These are phyloP conservation scores for Cirrhinus mrigala DNA, from an alignment of 2,797 vertebrate genomes.

Conservation along the genomic window DNA sequence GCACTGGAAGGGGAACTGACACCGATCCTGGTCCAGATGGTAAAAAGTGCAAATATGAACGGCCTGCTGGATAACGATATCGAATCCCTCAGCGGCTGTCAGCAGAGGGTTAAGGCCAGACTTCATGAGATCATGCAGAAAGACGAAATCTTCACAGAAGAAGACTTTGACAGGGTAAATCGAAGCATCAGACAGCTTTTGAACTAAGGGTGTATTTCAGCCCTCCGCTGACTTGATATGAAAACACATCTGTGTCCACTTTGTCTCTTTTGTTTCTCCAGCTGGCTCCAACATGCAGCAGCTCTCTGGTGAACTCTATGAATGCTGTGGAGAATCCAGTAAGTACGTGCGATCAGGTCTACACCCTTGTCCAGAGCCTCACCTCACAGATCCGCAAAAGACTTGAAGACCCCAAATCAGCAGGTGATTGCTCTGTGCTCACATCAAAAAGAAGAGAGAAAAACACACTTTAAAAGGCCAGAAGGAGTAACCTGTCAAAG, in stretches of 20 bases:
- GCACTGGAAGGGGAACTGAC: constrained; percentile 97
- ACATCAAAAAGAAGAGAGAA: background rate
- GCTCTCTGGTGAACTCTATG: constrained; percentile 93
- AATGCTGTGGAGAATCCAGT: constrained; percentile 92
- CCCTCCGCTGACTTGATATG: background rate
- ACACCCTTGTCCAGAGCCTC: constrained; percentile 92
- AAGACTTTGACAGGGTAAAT: constrained; percentile 91
- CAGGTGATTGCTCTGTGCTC: constrained; percentile 76
- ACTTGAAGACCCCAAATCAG: constrained; percentile 93
- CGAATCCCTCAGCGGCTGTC: constrained; percentile 94
- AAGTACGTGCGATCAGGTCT: constrained; percentile 89
- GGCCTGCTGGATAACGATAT: constrained; percentile 96
- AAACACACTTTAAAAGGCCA: background rate
- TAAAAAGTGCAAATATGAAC: constrained; percentile 99
- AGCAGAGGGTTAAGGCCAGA: constrained; percentile 93
- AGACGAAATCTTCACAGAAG: constrained; percentile 86
- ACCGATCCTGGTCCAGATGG: constrained; percentile 99
- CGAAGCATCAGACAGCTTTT: background rate
- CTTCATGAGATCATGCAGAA: constrained; percentile 97
- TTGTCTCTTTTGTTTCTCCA: constrained; percentile 63
- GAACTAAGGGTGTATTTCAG: background rate
- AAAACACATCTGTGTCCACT: constrained; percentile 41
- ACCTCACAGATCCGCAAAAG: constrained; percentile 91
- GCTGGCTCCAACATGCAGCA: constrained; percentile 90
- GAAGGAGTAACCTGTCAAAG: background rate